Base-by-base conservation (phyloP, 2,797 vertebrate species). In the Myiotriccus ornatus region DNA sequence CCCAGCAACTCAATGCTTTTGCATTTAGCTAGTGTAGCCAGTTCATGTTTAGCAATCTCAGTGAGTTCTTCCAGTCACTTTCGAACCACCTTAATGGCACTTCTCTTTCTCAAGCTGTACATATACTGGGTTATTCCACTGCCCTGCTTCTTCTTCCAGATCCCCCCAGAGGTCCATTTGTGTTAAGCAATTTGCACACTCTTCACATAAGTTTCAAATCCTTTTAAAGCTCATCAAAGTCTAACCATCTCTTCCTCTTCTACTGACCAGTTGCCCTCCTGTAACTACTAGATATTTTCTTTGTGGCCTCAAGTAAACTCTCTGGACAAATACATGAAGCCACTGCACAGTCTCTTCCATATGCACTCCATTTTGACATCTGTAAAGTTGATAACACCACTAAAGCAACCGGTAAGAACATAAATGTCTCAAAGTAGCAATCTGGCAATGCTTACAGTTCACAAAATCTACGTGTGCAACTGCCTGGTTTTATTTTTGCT, bases 401-500 rank as follows among this genome's bases (percentile, higher is more conserved):
- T 23, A 55, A 62, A 69, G 25, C n/a, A 44, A 53, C 39, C 12
- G 44, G 43, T 14, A 64, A 81, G 71, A 95, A 78, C 63, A 84
- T 10, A 85, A 63, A 53, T 32, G 43, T 71, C 76, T 71, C 77
- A 59, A 55, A 81, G 60, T 4, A 92, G 37, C 49, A 50, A 56
- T 55, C 81, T 71, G 56, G 65, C 56, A 83, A 32, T 57, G 81
- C 84, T 95, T 87, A 85, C 52, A 32, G 32, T 30, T 53, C 75
- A 89, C 24, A 84, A 79, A 91, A 80, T 41, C 74, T 47, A 5
- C 32, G 47, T 10, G 11, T 78, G 68, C 62, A 84, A 71, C 68
- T 71, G 75, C 53, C 71, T 87, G 53, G 4, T 95, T 89, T 77
- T 85, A 77, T 70, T 83, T 84, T 80, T 83, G 81, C 59, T 95